phyloP scores from a whole-genome alignment of 2,797 vertebrate species.

The Onychomys leucogaster region DNA sequence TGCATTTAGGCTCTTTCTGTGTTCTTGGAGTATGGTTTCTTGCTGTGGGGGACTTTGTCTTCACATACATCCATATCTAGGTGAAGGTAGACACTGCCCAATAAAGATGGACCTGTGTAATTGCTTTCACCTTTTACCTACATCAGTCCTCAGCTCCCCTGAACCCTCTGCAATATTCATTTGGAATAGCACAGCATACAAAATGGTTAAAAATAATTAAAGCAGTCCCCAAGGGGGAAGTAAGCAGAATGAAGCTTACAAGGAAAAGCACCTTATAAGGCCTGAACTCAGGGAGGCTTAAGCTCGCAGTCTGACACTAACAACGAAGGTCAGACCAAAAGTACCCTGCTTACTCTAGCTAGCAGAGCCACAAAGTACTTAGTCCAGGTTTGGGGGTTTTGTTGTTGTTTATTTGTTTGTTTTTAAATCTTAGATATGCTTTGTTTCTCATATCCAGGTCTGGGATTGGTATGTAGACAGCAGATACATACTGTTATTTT shows the following conservation, averaged over 20 bases:
- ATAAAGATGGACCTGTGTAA: background rate
- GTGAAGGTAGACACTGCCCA: too few species aligned
- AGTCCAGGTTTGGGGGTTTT: background rate
- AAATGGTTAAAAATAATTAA: background rate
- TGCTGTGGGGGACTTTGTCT: background rate
- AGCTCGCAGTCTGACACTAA: background rate
- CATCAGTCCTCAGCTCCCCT: background rate
- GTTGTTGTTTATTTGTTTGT: background rate
- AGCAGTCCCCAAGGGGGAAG: background rate
- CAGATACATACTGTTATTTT: constrained; percentile 8
- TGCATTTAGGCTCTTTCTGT: background rate
- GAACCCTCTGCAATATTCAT: background rate
- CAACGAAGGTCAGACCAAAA: background rate
- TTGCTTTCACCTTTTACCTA: background rate
- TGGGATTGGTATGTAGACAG: background rate
- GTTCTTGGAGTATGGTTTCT: background rate
- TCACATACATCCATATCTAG: background rate
- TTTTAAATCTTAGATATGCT: background rate
- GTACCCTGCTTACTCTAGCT: background rate
- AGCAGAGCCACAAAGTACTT: background rate
- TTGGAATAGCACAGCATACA: constrained; percentile 13
- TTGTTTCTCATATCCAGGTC: background rate
- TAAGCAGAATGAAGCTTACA: background rate
- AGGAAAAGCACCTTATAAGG: background rate
- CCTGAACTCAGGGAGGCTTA: background rate